Conservation (phyloP, 2,113 vertebrate species). For the Aldabrachelys gigantea region DNA sequence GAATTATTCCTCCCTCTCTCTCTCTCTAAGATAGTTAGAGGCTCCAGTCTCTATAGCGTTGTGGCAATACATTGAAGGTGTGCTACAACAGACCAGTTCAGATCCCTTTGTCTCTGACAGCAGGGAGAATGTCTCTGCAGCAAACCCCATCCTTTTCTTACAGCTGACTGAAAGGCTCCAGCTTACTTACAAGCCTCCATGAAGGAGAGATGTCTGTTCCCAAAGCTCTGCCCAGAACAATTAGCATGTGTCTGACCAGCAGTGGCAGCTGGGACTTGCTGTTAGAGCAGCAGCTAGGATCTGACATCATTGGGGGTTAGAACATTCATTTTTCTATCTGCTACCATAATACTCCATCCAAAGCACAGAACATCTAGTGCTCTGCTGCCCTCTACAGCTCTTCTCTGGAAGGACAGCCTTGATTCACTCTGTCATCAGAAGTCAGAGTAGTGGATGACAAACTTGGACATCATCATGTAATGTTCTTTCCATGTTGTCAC, state of each 20-base stretch:
- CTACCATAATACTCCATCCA: background rate
- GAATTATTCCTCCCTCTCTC: background rate
- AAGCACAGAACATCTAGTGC: background rate
- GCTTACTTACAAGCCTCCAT: background rate
- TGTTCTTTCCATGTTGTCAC: background rate
- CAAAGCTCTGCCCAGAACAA: too few species aligned
- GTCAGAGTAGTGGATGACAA: background rate
- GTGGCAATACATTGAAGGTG: background rate
- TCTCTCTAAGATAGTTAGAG: background rate
- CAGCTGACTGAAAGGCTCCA: background rate
- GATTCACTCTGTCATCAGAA: background rate
- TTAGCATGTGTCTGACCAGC: background rate
- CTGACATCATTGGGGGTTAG: too few species aligned
- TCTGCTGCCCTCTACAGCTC: background rate
- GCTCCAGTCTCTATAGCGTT: background rate
- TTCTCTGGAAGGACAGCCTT: background rate
- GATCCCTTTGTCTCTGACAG: background rate
- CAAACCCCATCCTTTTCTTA: background rate
- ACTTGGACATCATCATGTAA: background rate
- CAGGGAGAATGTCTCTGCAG: background rate
- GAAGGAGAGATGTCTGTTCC: background rate
- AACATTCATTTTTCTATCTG: background rate
- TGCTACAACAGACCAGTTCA: background rate
- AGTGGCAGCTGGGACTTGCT: background rate
- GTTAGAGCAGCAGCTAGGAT: background rate